Evolutionary conservation across 2,113 vertebrate species (phyloP).

Genomic region (Enhydra lutris): DNA sequence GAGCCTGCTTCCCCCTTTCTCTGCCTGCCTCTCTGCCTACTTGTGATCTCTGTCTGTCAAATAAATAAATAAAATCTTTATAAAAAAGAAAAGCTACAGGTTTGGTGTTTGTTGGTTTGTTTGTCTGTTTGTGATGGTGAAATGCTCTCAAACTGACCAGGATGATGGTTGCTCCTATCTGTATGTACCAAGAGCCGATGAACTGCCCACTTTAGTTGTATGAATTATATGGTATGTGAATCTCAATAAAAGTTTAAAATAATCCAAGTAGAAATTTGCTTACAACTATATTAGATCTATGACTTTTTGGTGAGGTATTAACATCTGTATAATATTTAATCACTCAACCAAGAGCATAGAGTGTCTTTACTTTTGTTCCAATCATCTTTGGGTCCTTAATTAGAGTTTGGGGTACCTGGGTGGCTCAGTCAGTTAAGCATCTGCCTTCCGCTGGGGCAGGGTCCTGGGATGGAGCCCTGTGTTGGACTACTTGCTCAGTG

Average conservation of each 20-base stretch:
- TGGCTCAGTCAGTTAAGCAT: no score
- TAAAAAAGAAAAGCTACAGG: no score
- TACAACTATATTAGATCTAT: neutral
- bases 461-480: no score
- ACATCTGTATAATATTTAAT: neutral
- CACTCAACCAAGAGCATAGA: neutral
- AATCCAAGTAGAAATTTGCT: neutral
- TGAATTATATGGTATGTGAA: neutral
- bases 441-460: no score
- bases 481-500: no score
- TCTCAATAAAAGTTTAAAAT: neutral
- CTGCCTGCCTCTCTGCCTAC: no score
- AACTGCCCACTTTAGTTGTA: neutral
- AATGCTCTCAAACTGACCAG: neutral
- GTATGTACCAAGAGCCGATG: neutral
- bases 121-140: neutral
- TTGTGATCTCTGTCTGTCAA: no score
- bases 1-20: no score
- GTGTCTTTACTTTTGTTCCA: neutral
- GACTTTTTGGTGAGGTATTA: neutral
- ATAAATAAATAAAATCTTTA: no score
- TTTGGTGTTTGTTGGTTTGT: neutral
- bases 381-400: neutral
- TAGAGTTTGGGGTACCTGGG: neutral
- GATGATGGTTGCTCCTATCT: neutral